Base-by-base conservation (phyloP, 1,140 invertebrate species). In the Polyergus mexicanus region DNA sequence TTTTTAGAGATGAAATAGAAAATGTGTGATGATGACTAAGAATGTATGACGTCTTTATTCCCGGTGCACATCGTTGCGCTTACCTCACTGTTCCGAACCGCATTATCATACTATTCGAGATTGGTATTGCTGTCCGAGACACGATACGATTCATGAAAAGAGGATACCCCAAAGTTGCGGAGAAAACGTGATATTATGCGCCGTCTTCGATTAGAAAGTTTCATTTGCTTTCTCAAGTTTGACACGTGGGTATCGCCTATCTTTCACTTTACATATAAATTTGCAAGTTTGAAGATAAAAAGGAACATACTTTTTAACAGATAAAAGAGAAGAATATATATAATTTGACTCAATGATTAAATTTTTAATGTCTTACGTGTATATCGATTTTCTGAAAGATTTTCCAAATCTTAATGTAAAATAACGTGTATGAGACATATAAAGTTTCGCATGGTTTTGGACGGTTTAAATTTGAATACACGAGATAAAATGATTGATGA, bases 101-200 rank as follows among this genome's bases (percentile, higher is more conserved):
- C 60, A 78, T 66, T 78, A 54, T 66, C 32, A 56, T 66, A 78
- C 25, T 22, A 13, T n/a, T 77, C n/a, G 44, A 65, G 62, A 80
- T 80, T 66, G 41, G 28, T 54, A 78, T 78, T 69, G 32, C 38
- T 58, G 44, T 78, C 13, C 63, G 44, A 66, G n/a, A 66, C 19
- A 47, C 10, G n/a, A 47, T 65, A 65, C 28, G 44, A 65, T 51
- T 78, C 25, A 51, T 16, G 76, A 54, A 60, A 69, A 56, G 76
- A 4, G 22, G 16, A 80, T 68, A 68, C 7, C 13, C 6, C 32
- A 66, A 56, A 47, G 65, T 80, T 44, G 13, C 25, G n/a, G 22
- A 78, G 38, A 54, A n/a, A n/a, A 19, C 47, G 63, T n/a, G 28
- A 54, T 78, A 47, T 25, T 63, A 28, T 62, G 44, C 41, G 41